A percentile compares a stretch with the other conserved stretches of the same genome.
Conservation (phyloP, 2,888 invertebrate genomes). For the Tipula confusa region DNA sequence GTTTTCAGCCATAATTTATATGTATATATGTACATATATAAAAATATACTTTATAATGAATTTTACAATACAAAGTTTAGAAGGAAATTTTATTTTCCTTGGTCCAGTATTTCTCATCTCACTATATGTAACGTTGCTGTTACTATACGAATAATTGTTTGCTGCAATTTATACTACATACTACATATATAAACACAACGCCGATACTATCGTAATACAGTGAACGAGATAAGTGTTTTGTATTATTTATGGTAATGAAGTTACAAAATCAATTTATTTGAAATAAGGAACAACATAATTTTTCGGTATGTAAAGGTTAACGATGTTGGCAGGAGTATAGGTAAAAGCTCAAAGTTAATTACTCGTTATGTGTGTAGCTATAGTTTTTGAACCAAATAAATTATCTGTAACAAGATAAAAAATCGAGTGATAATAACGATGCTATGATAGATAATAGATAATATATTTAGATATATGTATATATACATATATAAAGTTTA, state of each 20-base stretch:
- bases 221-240: neutral
- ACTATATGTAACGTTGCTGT: neutral
- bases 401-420: neutral
- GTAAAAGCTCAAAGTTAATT: neutral
- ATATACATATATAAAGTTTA: too few species aligned
- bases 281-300: neutral
- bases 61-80: neutral
- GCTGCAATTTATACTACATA: neutral
- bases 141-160: neutral
- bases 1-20: neutral
- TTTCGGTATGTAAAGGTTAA: neutral
- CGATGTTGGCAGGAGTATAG: neutral
- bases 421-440: neutral
- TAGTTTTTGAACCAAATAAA: neutral
- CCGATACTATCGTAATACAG: neutral
- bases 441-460: neutral
- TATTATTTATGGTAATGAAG: neutral
- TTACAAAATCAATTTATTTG: neutral
- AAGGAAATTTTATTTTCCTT: neutral
- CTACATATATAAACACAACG: neutral
- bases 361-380: neutral
- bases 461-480: neutral
- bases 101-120: neutral
- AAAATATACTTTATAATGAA: neutral
- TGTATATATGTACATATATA: neutral